Evolutionary conservation across 2,888 invertebrate species (phyloP).

Genomic region (Fragum fragum): DNA sequence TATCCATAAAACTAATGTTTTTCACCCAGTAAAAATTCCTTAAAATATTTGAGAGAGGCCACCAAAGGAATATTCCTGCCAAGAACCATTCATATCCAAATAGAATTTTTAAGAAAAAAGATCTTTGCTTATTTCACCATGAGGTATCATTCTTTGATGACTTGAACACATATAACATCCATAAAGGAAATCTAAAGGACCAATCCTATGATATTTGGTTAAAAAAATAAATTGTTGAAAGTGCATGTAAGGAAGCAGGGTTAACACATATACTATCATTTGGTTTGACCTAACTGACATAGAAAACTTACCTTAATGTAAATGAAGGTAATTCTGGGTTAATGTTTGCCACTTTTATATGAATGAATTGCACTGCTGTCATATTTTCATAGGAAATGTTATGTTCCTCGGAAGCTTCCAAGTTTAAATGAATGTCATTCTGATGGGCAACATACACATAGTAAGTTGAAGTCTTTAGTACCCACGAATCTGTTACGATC

Average conservation of each 20-base stretch:
- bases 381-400: conserved; percentile 90
- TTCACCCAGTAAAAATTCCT: too few relatives aligned
- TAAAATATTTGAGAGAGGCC: not conserved
- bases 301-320: conserved; percentile 86
- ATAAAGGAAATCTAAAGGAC: too few relatives aligned
- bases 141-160: too few relatives aligned
- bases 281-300: too few relatives aligned
- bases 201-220: too few relatives aligned
- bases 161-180: too few relatives aligned
- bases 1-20: too few relatives aligned
- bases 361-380: conserved; percentile 93
- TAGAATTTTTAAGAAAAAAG: too few relatives aligned
- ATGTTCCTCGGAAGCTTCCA: conserved; percentile 90
- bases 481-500: conserved; percentile 93
- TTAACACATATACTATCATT: too few relatives aligned
- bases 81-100: not conserved
- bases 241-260: too few relatives aligned
- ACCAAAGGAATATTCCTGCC: conserved; percentile 12
- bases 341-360: conserved; percentile 90
- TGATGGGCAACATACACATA: conserved; percentile 92
- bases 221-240: too few relatives aligned
- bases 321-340: conserved; percentile 81
- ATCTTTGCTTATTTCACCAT: too few relatives aligned
- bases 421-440: conserved; percentile 91
- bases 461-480: conserved; percentile 94